Conservation (phyloP, 2,888 invertebrate species). For the Epicampocera succincta region DNA sequence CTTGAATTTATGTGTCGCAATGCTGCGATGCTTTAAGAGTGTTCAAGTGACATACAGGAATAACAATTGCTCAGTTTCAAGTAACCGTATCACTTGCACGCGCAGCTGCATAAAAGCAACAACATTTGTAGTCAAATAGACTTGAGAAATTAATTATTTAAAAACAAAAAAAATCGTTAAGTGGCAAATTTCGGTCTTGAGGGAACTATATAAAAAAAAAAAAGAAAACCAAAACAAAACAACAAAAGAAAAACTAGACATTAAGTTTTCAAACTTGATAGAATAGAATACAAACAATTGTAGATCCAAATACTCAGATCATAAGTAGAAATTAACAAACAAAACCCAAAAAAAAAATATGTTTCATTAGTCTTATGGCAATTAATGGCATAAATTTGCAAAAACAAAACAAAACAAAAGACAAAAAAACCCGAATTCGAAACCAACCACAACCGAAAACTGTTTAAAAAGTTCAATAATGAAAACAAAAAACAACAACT, state of each 20-base stretch:
- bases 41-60: too few relatives aligned
- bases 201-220: neutral
- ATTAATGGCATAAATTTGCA: too few relatives aligned
- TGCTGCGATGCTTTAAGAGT: too few relatives aligned
- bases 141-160: neutral
- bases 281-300: neutral
- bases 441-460: too few relatives aligned
- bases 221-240: too few relatives aligned
- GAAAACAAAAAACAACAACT: too few relatives aligned
- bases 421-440: too few relatives aligned
- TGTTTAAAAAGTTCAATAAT: too few relatives aligned
- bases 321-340: conserved; percentile 11
- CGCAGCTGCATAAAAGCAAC: neutral
- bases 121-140: neutral
- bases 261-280: neutral
- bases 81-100: neutral
- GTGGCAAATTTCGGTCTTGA: neutral
- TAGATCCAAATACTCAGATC: neutral
- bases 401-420: too few relatives aligned
- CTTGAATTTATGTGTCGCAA: too few relatives aligned
- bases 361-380: neutral
- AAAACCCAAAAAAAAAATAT: neutral
- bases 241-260: neutral
- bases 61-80: too few relatives aligned
- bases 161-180: neutral